These are phyloP conservation scores for Mastomys natalensis DNA, from an alignment of 2,113 vertebrate species.

Conservation along the genomic window DNA sequence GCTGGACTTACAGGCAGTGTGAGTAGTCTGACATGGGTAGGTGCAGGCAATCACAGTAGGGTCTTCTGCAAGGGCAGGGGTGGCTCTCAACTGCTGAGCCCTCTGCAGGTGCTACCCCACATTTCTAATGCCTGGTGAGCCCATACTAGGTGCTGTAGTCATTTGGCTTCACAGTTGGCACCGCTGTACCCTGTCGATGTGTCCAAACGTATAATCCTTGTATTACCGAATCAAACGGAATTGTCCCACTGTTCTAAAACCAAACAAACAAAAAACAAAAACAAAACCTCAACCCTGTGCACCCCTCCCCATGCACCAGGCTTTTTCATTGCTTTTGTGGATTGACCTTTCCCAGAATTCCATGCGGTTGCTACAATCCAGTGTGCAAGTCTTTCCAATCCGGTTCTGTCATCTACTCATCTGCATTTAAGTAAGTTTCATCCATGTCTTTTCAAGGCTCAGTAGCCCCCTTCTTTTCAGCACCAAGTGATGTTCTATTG, in stretches of 20 bases:
- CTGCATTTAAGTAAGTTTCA: neutral
- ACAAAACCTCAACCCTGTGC: neutral
- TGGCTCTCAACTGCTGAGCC: neutral
- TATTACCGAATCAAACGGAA: neutral
- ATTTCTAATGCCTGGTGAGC: neutral
- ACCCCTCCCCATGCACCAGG: neutral
- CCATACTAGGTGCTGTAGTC: neutral
- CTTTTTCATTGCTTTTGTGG: neutral
- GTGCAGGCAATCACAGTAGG: neutral
- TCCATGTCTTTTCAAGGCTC: neutral
- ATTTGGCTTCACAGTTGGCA: neutral
- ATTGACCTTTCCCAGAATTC: conserved; percentile 17
- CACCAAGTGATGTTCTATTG: neutral
- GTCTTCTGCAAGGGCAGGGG: neutral
- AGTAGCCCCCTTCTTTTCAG: conserved; percentile 7
- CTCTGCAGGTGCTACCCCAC: neutral
- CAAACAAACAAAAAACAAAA: neutral
- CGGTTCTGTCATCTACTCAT: neutral
- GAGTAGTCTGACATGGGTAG: neutral
- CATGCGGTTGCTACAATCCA: neutral
- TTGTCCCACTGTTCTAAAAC: neutral
- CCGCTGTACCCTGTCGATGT: too few species aligned
- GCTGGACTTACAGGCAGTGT: neutral
- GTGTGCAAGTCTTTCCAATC: neutral
- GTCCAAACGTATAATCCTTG: too few species aligned